A percentile compares a stretch with the other conserved stretches of the same genome.
These are phyloP conservation scores for Phoxinus phoxinus DNA, from an alignment of 2,113 vertebrate species.

Conservation along the genomic window DNA sequence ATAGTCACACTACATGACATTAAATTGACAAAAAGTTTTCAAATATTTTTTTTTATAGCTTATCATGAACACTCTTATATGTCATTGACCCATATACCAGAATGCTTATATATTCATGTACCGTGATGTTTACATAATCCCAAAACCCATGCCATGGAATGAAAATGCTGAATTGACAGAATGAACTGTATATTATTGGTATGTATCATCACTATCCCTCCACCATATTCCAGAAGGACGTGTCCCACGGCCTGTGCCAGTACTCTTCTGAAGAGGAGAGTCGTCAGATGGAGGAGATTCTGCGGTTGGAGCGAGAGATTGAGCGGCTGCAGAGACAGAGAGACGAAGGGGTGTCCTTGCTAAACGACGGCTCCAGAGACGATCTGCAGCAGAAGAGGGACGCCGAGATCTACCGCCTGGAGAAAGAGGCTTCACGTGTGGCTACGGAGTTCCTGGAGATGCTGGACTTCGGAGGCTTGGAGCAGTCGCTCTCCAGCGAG, in stretches of 20 bases:
- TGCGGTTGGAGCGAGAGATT: constrained; percentile 88
- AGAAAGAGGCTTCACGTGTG: constrained; percentile 88
- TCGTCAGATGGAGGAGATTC: constrained; percentile 91
- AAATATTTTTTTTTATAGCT: no score
- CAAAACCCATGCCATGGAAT: background rate
- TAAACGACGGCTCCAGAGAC: constrained; percentile 78
- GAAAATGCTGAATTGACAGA: background rate
- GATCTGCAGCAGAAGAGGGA: constrained; percentile 83
- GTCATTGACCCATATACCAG: background rate
- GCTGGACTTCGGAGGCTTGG: constrained; percentile 87
- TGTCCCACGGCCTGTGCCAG: constrained; percentile 56
- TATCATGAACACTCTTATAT: no score
- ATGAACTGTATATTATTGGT: background rate
- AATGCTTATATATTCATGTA: background rate
- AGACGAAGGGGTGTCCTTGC: constrained; percentile 83
- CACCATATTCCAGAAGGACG: constrained; percentile 61
- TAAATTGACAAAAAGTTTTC: background rate
- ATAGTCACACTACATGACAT: background rate
- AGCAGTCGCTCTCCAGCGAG: constrained; percentile 80
- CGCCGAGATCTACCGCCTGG: constrained; percentile 85
- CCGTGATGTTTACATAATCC: background rate
- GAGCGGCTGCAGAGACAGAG: constrained; percentile 87
- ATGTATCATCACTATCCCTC: background rate
- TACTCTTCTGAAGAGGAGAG: constrained; percentile 83
- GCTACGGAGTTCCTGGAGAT: constrained; percentile 89